Evolutionary conservation across 2,113 vertebrate genomes (phyloP), one percentile per base, ranked within the genome.

Genomic region (Fukomys damarensis): DNA sequence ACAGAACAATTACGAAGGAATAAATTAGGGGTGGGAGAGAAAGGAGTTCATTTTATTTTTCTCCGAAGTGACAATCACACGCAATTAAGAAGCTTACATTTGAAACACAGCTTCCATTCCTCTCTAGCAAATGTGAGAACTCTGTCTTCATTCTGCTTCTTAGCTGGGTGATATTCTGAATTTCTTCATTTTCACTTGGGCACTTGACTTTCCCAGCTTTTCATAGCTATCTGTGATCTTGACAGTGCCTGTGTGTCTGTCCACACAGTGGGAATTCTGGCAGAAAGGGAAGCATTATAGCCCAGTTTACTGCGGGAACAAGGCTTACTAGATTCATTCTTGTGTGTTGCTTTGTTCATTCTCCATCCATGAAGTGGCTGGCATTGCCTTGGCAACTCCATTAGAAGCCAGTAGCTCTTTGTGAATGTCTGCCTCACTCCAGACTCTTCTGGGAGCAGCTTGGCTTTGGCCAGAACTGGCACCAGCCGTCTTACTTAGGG

Each of bases 381-480:
- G 76, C 93, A 96, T 92, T 80, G 70, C 95, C 95, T 89, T 98
- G 97, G 94, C 95, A 97, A 82, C 98, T 72, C 79, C 54, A 41
- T 38, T 41, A 68, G 96, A 68, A 93, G 88, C 93, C 7, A 8
- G 41, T 52, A 3, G 8, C 87, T 30, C 79, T 89, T 76, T n/a
- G 74, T 65, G 89, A 80, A 43, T 0, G 7, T 93, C 49, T 63
- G 91, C 68, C 86, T 96, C 83, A 46, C 80, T 77, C 86, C 43
- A 58, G 92, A 58, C 89, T 87, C 58, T 96, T 63, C 82, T 84
- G 91, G 82, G 86, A 97, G 76, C 82, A 91, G 91, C 63, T 83
- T 80, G 82, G 86, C 89, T 91, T 86, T 70, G 79, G 28, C 83
- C 3, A 2, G 84, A 79, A 30, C 82, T 93, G 93, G 94, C 79